Conservation (phyloP, 2,113 vertebrate species). For the Mustelus asterias region DNA sequence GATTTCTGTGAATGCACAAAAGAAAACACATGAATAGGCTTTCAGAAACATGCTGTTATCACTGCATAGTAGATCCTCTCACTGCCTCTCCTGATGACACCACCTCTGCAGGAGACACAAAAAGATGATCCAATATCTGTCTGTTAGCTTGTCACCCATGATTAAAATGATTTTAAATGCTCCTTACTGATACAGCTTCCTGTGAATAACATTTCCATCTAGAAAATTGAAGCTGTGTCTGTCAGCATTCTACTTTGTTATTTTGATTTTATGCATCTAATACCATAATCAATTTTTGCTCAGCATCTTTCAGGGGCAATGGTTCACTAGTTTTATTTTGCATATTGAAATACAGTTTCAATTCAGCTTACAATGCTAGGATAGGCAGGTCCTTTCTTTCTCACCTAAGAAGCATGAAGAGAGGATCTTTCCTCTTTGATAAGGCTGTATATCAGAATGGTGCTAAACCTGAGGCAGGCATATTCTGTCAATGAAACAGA, state of each 20-base stretch:
- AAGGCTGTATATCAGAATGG: too few species aligned
- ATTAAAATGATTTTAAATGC: background rate
- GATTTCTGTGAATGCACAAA: constrained; percentile 65
- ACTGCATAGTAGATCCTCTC: background rate
- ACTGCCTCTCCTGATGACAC: background rate
- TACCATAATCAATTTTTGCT: background rate
- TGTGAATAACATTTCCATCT: background rate
- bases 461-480: background rate
- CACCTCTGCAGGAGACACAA: background rate
- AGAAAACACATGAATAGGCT: background rate
- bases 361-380: background rate
- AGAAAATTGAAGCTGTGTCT: background rate
- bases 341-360: background rate
- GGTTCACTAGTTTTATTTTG: background rate
- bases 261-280: background rate
- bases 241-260: background rate
- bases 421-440: background rate
- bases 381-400: background rate
- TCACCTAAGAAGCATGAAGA: background rate
- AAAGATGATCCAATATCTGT: constrained; percentile 4
- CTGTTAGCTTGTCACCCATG: background rate
- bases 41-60: constrained; percentile 28
- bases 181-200: background rate
- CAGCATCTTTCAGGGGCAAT: background rate
- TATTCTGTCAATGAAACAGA: background rate